These are phyloP conservation scores for Nibea albiflora DNA, from an alignment of 2,113 vertebrate genomes.

Conservation along the genomic window DNA sequence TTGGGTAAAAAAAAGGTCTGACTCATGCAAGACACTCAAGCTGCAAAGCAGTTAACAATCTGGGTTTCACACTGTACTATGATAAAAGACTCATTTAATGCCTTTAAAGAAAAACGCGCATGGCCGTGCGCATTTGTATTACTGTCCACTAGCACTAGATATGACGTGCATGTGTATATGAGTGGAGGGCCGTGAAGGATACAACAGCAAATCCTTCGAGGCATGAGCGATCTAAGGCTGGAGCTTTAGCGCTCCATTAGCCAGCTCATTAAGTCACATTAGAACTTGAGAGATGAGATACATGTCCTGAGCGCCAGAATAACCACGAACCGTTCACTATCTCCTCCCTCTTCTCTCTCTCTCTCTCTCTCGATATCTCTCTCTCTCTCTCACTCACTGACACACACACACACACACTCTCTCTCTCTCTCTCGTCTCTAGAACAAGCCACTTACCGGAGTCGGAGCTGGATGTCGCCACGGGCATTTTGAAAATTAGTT, in stretches of 20 bases:
- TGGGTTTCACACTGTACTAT: neutral
- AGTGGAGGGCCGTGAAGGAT: neutral
- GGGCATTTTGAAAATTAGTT: constrained; percentile 83
- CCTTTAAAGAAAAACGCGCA: neutral
- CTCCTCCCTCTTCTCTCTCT: constrained; percentile 31
- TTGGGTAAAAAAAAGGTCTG: neutral
- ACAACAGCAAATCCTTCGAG: constrained; percentile 53
- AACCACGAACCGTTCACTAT: constrained; percentile 44
- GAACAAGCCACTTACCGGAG: constrained; percentile 84
- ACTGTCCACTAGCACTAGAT: neutral
- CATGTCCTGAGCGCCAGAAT: constrained; percentile 54
- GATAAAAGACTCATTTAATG: neutral
- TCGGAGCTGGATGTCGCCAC: constrained; percentile 91
- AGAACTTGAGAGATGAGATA: constrained; percentile 69
- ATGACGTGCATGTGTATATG: neutral
- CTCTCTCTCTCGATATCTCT: constrained; percentile 20
- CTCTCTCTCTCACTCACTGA: neutral
- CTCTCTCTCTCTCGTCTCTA: neutral
- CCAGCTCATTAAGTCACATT: constrained; percentile 79
- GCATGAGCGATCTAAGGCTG: constrained; percentile 62
- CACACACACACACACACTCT: neutral
- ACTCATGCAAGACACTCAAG: neutral
- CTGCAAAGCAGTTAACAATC: neutral
- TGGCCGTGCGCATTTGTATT: neutral
- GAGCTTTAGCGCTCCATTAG: constrained; percentile 68